Base-by-base conservation (phyloP, 2,888 invertebrate genomes). In the Tinea semifulvella region DNA sequence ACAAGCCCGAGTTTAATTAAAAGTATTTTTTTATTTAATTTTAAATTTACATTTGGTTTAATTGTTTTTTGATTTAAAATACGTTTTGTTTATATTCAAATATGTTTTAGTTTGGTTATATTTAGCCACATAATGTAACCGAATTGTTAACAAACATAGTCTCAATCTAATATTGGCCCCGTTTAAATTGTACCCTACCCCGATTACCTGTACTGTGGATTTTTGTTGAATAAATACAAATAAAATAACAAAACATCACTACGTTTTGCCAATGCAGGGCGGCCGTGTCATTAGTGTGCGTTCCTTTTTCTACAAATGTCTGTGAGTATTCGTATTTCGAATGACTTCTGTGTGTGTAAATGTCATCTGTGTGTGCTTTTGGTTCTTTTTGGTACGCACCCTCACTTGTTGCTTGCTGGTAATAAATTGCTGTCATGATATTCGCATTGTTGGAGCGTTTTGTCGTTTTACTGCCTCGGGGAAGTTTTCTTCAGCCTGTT, bases 361-460 rank as follows among this genome's bases (percentile, higher is more conserved):
- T 76, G 76, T 73, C 72, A 26, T 44, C 11, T 22, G 46, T 44
- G 47, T 49, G 47, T 49, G 50, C 50, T 14, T 49, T 36, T 43
- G 50, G 73, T 72, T 67, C 64, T 64, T 64, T 65, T 55, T 50
- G 55, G 36, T 56, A 54, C 44, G 46, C 75, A 73, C 71, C 45
- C 45, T 19, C 8, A 80, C 80, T 80, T 80, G 80, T 80, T 80
- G 80, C 77, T 69, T 80, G 75, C 71, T 77, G 69, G 76, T 77
- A 77, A 79, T 77, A 80, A 77, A 80, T 79, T 76, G 75, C 76
- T 70, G 68, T 69, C 73, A 68, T 75, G 73, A 75, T 75, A 72
- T 75, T 79, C 73, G 74, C 74, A 77, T 79, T 80, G 80, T 77
- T 68, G 69, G 70, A 61, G 66, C 57, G 70, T 75, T 80, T n/a